A percentile compares a stretch with the other conserved stretches of the same genome.
phyloP scores from a whole-genome alignment of 2,888 invertebrate genomes.

The Agonum fuliginosum region DNA sequence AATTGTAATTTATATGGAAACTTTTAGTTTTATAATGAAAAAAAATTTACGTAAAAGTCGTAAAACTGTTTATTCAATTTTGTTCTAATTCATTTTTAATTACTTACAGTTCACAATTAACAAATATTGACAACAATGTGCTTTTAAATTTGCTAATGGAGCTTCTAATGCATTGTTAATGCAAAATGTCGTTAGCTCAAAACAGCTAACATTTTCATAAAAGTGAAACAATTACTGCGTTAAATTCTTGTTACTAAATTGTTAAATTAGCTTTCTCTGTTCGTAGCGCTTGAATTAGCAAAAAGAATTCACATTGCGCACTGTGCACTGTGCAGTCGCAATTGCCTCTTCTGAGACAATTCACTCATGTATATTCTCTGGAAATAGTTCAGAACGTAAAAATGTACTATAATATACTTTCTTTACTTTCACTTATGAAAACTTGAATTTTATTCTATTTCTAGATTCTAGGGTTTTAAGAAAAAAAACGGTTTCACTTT shows the following conservation, averaged over 20 bases:
- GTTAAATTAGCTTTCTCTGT: background rate
- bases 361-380: slow-evolving; percentile 15
- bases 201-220: background rate
- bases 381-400: slow-evolving; percentile 15
- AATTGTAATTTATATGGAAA: too few species aligned
- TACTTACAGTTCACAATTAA: too few species aligned
- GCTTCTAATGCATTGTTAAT: background rate
- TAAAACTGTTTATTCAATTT: too few species aligned
- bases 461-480: background rate
- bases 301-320: slow-evolving; percentile 14
- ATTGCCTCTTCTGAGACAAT: slow-evolving; percentile 1
- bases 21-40: too few species aligned
- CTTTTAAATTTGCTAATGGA: slow-evolving; percentile 2
- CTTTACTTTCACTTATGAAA: slow-evolving; percentile 43
- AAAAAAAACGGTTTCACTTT: slow-evolving; percentile 21
- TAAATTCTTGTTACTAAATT: background rate
- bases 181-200: background rate
- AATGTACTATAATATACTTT: slow-evolving; percentile 41
- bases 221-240: background rate
- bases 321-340: too few species aligned
- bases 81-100: too few species aligned
- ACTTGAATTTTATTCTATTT: slow-evolving; percentile 19
- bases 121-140: background rate
- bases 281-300: background rate
- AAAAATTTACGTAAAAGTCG: too few species aligned